These are phyloP conservation scores for Pagetopsis macropterus DNA, from an alignment of 2,797 vertebrate genomes.

Conservation along the genomic window DNA sequence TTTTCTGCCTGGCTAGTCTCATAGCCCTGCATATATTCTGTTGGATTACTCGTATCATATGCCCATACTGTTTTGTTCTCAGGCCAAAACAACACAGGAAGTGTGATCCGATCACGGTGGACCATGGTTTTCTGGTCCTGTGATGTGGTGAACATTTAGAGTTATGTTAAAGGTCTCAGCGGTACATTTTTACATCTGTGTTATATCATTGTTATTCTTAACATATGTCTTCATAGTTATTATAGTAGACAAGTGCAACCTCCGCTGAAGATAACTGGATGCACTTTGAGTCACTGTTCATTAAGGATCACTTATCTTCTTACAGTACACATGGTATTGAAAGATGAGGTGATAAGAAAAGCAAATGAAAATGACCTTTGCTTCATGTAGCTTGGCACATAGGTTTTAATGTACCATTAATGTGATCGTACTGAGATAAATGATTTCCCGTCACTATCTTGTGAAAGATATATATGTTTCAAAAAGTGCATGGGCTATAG, in stretches of 20 bases:
- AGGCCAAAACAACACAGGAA: constrained; percentile 39
- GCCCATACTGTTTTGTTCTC: constrained; percentile 74
- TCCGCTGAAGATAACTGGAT: neutral
- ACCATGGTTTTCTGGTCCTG: constrained; percentile 34
- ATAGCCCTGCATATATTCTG: constrained; percentile 90
- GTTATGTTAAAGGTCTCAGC: constrained; percentile 28
- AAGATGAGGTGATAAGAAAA: neutral
- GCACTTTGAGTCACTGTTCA: neutral
- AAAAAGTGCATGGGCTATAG: constrained; percentile 14
- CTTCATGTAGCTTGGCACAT: constrained; percentile 21
- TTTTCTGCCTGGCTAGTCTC: constrained; percentile 90
- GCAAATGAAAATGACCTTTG: constrained; percentile 32
- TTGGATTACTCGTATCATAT: constrained; percentile 84
- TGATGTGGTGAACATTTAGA: constrained; percentile 30
- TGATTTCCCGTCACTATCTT: constrained; percentile 17
- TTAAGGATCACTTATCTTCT: constrained; percentile 1
- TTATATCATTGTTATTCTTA: neutral
- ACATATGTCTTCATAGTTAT: neutral
- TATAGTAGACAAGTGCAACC: neutral
- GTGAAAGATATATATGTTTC: neutral
- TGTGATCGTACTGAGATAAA: constrained; percentile 3
- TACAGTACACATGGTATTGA: constrained; percentile 10
- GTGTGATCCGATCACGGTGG: constrained; percentile 30
- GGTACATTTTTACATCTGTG: constrained; percentile 17
- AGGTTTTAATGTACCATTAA: constrained; percentile 6